phyloP scores from a whole-genome alignment of 1,140 invertebrate species.

The Drosophila ficusphila region DNA sequence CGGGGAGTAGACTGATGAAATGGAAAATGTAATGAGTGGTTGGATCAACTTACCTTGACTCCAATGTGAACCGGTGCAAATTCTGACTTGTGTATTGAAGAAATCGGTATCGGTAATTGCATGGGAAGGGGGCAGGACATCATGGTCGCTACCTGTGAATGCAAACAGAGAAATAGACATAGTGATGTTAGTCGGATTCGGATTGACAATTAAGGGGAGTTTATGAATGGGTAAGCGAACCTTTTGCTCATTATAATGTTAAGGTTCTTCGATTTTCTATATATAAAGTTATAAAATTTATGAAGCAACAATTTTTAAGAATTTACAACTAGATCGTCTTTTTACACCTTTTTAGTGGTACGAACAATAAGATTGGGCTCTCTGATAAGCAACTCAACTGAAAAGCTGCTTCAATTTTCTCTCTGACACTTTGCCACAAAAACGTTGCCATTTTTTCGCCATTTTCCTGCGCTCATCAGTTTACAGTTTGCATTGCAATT shows the following conservation, averaged over 20 bases:
- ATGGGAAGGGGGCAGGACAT: slow-evolving; percentile 88
- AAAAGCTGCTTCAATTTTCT: slow-evolving; percentile 11
- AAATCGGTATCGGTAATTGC: slow-evolving; percentile 86
- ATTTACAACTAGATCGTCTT: no score
- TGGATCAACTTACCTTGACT: slow-evolving; percentile 85
- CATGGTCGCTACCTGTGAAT: slow-evolving; percentile 86
- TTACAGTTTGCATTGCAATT: slow-evolving; percentile 65
- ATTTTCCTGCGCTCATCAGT: slow-evolving; percentile 22
- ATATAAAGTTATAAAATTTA: no score
- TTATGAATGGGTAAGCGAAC: background rate
- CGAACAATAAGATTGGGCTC: background rate
- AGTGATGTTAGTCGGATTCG: slow-evolving; percentile 50
- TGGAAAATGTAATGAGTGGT: slow-evolving; percentile 10
- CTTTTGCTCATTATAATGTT: background rate
- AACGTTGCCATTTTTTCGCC: slow-evolving; percentile 10
- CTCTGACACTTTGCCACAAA: slow-evolving; percentile 19
- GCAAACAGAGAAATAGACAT: slow-evolving; percentile 49
- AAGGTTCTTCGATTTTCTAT: no score
- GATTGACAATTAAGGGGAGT: background rate
- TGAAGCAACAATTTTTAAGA: no score
- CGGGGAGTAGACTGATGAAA: background rate
- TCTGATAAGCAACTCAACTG: slow-evolving; percentile 28
- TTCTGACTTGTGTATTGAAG: slow-evolving; percentile 85
- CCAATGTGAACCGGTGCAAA: slow-evolving; percentile 87
- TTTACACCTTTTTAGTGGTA: no score